Conservation (phyloP, 2,113 vertebrate species). For the Turnix velox region DNA sequence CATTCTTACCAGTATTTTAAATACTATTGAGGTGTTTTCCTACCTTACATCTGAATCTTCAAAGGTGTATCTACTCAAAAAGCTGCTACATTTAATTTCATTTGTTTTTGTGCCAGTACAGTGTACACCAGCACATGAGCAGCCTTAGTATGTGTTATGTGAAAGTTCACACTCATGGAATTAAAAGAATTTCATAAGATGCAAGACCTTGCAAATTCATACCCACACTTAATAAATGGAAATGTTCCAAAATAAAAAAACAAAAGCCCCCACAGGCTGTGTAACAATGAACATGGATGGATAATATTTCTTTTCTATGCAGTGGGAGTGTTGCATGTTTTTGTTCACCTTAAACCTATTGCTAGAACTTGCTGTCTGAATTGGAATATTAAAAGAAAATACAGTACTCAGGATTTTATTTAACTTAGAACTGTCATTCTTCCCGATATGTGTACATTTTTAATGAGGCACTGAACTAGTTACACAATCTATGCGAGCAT, state of each 20-base stretch:
- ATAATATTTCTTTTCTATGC: not conserved
- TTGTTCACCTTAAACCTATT: not conserved
- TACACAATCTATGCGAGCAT: not conserved
- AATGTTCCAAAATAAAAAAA: not conserved
- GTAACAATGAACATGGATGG: not conserved
- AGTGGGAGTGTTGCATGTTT: rapidly evolving
- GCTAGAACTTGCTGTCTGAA: not conserved
- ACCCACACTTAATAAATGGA: not conserved
- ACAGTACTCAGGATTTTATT: not conserved
- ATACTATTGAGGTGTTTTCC: not conserved
- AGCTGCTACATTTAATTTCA: not conserved
- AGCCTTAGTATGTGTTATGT: not conserved
- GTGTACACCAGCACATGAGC: not conserved
- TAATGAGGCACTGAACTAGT: not conserved
- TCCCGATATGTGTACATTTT: not conserved
- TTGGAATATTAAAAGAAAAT: not conserved
- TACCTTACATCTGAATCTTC: not conserved
- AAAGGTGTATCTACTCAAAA: not conserved
- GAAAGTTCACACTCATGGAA: not conserved
- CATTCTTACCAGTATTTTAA: not conserved
- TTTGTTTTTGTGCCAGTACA: not conserved
- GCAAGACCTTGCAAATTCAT: not conserved
- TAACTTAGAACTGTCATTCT: not conserved
- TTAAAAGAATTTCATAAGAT: not conserved
- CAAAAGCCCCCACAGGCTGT: not conserved